A percentile compares a stretch with the other conserved stretches of the same genome.
These are phyloP conservation scores for Lithosia quadra DNA, from an alignment of 2,888 invertebrate species.

Conservation along the genomic window DNA sequence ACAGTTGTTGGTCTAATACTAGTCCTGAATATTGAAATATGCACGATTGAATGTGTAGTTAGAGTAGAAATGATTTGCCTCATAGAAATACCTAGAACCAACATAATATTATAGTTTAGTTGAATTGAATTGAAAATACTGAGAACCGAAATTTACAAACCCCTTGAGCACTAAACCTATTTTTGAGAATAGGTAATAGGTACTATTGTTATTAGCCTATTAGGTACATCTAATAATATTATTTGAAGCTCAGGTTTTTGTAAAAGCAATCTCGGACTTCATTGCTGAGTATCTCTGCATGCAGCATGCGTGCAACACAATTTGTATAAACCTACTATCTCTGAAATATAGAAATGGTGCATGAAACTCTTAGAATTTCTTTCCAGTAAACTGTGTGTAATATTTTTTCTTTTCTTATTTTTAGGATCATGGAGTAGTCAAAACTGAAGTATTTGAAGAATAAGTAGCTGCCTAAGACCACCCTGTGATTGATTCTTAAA, in stretches of 20 bases:
- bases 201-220: too few species aligned
- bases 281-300: neutral
- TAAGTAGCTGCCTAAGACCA: constrained; percentile 33
- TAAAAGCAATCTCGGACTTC: neutral
- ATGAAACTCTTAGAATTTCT: neutral
- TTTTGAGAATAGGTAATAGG: neutral
- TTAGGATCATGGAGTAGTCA: constrained; percentile 51
- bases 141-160: neutral
- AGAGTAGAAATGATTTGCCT: neutral
- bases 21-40: constrained; percentile 20
- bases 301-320: neutral
- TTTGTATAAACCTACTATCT: neutral
- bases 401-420: constrained; percentile 30
- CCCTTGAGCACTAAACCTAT: neutral
- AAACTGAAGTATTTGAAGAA: constrained; percentile 46
- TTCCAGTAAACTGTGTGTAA: constrained; percentile 20
- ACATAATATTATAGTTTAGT: neutral
- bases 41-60: constrained; percentile 24
- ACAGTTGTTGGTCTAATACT: neutral
- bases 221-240: too few species aligned
- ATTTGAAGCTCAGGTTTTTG: constrained; percentile 5
- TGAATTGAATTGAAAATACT: neutral
- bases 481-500: constrained; percentile 44
- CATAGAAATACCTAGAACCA: neutral
- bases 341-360: neutral